Evolutionary conservation across 2,888 invertebrate species (phyloP).

Genomic region (Rambutsinella grinnellia): DNA sequence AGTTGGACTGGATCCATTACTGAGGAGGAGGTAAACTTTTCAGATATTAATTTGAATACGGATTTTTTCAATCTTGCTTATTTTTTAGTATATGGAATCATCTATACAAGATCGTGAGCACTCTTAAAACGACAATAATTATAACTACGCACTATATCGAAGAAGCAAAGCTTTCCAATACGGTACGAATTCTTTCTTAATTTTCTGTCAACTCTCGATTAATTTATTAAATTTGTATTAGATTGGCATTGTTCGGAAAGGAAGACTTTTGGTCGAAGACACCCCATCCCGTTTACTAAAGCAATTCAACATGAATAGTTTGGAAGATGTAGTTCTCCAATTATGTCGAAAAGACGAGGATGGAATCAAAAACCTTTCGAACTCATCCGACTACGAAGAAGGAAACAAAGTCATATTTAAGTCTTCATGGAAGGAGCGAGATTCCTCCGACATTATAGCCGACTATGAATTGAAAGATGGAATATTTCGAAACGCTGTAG

Average conservation of each 20-base stretch:
- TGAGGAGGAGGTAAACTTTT: constrained; percentile 5
- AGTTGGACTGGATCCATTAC: constrained; percentile 37
- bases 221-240: not conserved
- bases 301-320: not conserved
- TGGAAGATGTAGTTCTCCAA: constrained; percentile 21
- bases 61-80: constrained; percentile 1
- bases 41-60: not conserved
- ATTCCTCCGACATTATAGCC: not conserved
- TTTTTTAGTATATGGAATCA: constrained; percentile 13
- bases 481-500: no score
- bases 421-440: constrained; percentile 3
- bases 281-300: not conserved
- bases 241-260: constrained; percentile 17
- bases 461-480: no score
- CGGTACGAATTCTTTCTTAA: not conserved
- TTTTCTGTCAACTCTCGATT: no score
- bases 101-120: not conserved
- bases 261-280: constrained; percentile 3
- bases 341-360: constrained; percentile 6
- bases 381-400: not conserved
- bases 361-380: not conserved
- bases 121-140: not conserved
- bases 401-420: not conserved
- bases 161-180: constrained; percentile 11
- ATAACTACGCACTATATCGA: constrained; percentile 33